A percentile compares a stretch with the other conserved stretches of the same genome.
These are phyloP conservation scores for Lagria hirta DNA, from an alignment of 2,888 invertebrate species.

Conservation along the genomic window DNA sequence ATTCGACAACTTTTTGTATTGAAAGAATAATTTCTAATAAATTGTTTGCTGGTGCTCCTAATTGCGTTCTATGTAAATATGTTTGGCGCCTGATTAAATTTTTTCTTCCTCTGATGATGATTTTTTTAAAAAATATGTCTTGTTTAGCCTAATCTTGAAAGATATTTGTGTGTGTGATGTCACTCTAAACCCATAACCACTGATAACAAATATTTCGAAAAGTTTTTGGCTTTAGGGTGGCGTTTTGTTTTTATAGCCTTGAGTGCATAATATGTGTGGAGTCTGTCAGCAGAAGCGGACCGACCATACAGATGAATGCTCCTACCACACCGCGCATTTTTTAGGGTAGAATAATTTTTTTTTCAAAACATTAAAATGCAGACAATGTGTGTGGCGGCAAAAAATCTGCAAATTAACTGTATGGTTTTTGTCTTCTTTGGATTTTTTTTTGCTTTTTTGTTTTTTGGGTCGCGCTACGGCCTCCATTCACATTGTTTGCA, in stretches of 20 bases:
- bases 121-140: conserved; percentile 18
- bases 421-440: conserved; percentile 1
- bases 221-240: conserved; percentile 19
- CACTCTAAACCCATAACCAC: conserved; percentile 24
- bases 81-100: conserved; percentile 7
- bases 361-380: conserved; percentile 55
- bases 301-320: conserved; percentile 51
- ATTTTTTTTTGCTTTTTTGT: conserved; percentile 5
- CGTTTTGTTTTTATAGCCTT: conserved; percentile 48
- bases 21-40: conserved; percentile 4
- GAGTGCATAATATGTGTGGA: conserved; percentile 56
- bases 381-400: conserved; percentile 68
- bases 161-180: conserved; percentile 8
- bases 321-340: conserved; percentile 47
- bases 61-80: conserved; percentile 11
- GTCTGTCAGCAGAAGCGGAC: conserved; percentile 52
- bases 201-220: no score
- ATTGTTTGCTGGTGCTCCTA: conserved; percentile 20
- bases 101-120: conserved; percentile 18
- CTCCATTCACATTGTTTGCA: conserved; percentile 89
- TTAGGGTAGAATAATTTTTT: no score
- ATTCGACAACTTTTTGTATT: conserved; percentile 16
- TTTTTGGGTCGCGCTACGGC: conserved; percentile 60
- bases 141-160: conserved; percentile 30
- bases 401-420: conserved; percentile 15